Conservation (phyloP, 1,140 invertebrate species). For the Leptinotarsa texana region DNA sequence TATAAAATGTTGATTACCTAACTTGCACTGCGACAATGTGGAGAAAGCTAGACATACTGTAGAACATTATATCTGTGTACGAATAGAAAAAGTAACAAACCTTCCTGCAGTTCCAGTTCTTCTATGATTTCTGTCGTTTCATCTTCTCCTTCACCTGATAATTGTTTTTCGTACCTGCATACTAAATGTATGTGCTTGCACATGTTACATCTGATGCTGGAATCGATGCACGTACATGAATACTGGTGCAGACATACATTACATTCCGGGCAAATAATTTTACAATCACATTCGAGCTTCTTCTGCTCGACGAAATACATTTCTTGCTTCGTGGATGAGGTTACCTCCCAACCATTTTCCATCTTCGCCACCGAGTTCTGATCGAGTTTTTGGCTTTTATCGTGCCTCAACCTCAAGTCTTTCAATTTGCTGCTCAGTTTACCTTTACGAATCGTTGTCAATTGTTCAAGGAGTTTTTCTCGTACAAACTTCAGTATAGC, state of each 20-base stretch:
- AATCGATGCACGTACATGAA: conserved; percentile 36
- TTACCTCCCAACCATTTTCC: background rate
- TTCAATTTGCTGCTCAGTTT: conserved; percentile 9
- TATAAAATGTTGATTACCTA: no score
- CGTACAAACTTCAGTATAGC: conserved; percentile 27
- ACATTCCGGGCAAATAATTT: conserved; percentile 30
- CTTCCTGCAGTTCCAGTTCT: no score
- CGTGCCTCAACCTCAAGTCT: background rate
- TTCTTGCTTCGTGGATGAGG: background rate
- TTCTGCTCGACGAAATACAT: conserved; percentile 24
- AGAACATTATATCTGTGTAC: no score
- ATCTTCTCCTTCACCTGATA: no score
- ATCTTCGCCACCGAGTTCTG: background rate
- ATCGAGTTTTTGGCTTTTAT: background rate
- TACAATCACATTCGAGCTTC: conserved; percentile 24
- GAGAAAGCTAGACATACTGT: no score
- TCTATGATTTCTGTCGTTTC: no score
- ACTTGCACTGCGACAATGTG: no score
- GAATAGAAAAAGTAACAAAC: no score
- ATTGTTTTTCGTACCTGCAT: background rate
- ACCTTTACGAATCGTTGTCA: background rate
- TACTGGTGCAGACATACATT: conserved; percentile 35
- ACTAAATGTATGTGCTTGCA: conserved; percentile 38
- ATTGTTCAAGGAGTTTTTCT: conserved; percentile 30
- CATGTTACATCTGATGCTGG: conserved; percentile 33